Evolutionary conservation across 2,888 invertebrate species (phyloP), one percentile per base, ranked within the genome.

Genomic region (Tachina grossa): DNA sequence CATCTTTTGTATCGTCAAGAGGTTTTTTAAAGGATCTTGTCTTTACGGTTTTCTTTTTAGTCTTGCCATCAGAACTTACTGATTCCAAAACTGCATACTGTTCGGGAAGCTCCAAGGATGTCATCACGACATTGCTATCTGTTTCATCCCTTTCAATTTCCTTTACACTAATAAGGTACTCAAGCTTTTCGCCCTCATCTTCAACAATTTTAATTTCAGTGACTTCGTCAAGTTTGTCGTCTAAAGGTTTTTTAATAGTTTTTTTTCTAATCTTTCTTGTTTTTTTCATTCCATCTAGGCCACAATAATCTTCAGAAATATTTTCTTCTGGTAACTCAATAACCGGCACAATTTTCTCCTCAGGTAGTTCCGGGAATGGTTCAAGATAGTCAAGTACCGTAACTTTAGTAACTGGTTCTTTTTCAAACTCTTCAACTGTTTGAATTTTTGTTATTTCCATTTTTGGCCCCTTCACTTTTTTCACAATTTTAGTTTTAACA

Each of bases 121-220:
- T 87, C 9, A 79, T 61, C 3, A 59, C 74, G 10, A 88, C 14
- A 78, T n/a, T n/a, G 43, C 41, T 2, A 57, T 55, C 31, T 4
- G 65, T 75, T 9, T 88, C 87, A 0, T 86, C 78, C 9, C 87
- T 89, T 9, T 90, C 89, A 41, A 89, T 86, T 57, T 92, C 91
- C 47, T 88, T 90, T 2, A 92, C 84, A 14, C 87, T 89, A n/a
- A 92, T 87, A 14, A 84, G 82, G 81, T 89, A 90, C 10, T 87
- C 81, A 0, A 94, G 94, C 78, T 92, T 89, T 75, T 91, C 89
- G 13, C 92, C 93, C 80, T 93, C 93, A 88, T 93, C 91, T 88
- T 92, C 92, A 53, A 93, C 90, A 22, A 93, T 93, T 69, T 92
- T 89, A 68, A 94, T 93, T 91, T 93, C 92, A 0, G 93, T 94